Conservation (phyloP, 2,888 invertebrate genomes). For the Ornithoptera alexandrae region DNA sequence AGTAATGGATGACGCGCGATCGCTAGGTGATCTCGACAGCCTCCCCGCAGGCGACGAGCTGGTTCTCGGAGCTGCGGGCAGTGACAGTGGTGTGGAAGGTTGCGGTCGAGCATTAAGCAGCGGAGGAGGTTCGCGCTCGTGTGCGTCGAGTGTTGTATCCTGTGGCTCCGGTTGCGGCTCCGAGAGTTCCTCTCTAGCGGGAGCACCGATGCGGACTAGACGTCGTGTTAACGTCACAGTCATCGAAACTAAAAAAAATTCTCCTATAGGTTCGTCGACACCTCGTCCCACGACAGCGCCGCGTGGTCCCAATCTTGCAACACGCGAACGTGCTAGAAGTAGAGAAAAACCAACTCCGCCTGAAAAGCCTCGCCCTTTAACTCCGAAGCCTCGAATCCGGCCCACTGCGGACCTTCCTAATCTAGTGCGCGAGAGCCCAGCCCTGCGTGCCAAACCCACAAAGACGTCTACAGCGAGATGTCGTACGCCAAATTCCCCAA, state of each 20-base stretch:
- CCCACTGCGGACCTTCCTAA: slow-evolving; percentile 78
- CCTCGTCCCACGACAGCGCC: slow-evolving; percentile 76
- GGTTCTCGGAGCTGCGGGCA: slow-evolving; percentile 81
- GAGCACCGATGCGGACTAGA: slow-evolving; percentile 68
- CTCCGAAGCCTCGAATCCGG: slow-evolving; percentile 72
- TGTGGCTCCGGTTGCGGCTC: slow-evolving; percentile 90
- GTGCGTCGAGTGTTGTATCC: slow-evolving; percentile 88
- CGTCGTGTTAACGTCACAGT: slow-evolving; percentile 81
- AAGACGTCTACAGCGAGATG: slow-evolving; percentile 80
- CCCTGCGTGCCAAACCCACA: slow-evolving; percentile 68
- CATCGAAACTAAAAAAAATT: slow-evolving; percentile 74
- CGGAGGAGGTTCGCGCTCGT: slow-evolving; percentile 84
- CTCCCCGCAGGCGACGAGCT: slow-evolving; percentile 69
- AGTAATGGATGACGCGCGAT: slow-evolving; percentile 66
- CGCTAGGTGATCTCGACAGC: slow-evolving; percentile 67
- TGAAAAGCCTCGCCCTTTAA: slow-evolving; percentile 69
- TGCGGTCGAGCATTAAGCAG: slow-evolving; percentile 85
- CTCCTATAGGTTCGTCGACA: slow-evolving; percentile 75
- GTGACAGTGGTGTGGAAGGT: slow-evolving; percentile 90
- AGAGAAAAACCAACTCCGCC: slow-evolving; percentile 79
- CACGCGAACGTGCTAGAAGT: slow-evolving; percentile 80
- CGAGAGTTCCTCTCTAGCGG: slow-evolving; percentile 87
- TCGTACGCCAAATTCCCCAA: slow-evolving; percentile 82
- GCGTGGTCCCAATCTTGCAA: slow-evolving; percentile 73
- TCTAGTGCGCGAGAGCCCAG: slow-evolving; percentile 72